These are phyloP conservation scores for Rhincodon typus DNA, from an alignment of 2,797 vertebrate genomes.

Conservation along the genomic window DNA sequence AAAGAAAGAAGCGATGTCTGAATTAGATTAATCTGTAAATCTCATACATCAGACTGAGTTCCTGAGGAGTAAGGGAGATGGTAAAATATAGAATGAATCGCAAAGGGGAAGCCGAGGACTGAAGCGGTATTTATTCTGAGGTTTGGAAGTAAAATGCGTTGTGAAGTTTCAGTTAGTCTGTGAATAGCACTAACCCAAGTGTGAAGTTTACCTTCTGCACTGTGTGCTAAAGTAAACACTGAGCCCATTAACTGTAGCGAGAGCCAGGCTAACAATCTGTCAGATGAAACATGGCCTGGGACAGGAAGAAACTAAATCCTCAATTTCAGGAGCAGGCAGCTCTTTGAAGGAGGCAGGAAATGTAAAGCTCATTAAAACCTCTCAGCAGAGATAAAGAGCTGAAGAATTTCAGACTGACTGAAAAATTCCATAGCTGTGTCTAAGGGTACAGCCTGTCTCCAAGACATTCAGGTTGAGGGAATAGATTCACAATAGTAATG, in stretches of 20 bases:
- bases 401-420: background rate
- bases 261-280: constrained; percentile 7
- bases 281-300: background rate
- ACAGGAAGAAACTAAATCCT: constrained; percentile 38
- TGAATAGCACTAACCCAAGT: constrained; percentile 28
- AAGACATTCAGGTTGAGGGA: background rate
- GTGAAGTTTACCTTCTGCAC: constrained; percentile 41
- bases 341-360: background rate
- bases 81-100: background rate
- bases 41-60: background rate
- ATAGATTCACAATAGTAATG: background rate
- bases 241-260: constrained; percentile 39
- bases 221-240: constrained; percentile 39
- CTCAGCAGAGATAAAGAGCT: constrained; percentile 22
- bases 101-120: background rate
- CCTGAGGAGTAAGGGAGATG: background rate
- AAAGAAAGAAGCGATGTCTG: background rate
- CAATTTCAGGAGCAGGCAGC: background rate
- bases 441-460: background rate
- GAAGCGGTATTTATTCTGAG: background rate
- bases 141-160: background rate
- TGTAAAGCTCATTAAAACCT: constrained; percentile 1
- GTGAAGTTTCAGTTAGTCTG: background rate
- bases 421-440: background rate
- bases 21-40: background rate